Conservation (phyloP, 2,888 invertebrate species). For the Clivina fossor region DNA sequence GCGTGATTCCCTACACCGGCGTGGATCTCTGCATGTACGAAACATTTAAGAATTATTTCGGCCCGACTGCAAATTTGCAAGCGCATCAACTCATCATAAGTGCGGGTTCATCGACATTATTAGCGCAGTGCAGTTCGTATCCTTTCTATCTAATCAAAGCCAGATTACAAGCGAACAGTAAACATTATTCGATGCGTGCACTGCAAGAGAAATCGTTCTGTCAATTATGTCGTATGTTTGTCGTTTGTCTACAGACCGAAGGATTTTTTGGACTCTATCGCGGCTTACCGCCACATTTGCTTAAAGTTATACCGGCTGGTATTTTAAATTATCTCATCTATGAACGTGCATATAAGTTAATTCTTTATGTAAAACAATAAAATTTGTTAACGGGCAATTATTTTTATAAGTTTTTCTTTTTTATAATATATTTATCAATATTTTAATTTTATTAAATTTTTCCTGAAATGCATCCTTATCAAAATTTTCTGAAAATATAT, state of each 20-base stretch:
- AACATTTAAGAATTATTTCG: neutral
- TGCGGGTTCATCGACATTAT: too few species aligned
- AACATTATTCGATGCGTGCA: neutral
- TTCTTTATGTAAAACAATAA: too few species aligned
- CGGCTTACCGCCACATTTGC: constrained; percentile 1
- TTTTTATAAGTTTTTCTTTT: too few species aligned
- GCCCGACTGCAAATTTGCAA: too few species aligned
- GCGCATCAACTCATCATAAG: too few species aligned
- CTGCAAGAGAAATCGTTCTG: too few species aligned
- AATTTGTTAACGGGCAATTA: too few species aligned
- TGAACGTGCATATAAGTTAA: too few species aligned
- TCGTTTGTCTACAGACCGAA: neutral
- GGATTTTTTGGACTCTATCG: constrained; percentile 11
- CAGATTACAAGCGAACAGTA: constrained; percentile 18
- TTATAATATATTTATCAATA: too few species aligned
- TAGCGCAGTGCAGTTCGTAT: constrained; percentile 13
- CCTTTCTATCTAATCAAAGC: constrained; percentile 24
- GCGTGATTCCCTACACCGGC: neutral
- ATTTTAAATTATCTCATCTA: constrained; percentile 11
- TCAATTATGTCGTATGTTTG: neutral
- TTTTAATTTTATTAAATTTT: too few species aligned
- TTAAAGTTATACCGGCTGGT: constrained; percentile 18
- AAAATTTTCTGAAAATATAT: too few species aligned
- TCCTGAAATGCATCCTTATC: too few species aligned
- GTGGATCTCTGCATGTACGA: neutral